Evolutionary conservation across 2,113 vertebrate species (phyloP).

Genomic region (Burhinus bistriatus): DNA sequence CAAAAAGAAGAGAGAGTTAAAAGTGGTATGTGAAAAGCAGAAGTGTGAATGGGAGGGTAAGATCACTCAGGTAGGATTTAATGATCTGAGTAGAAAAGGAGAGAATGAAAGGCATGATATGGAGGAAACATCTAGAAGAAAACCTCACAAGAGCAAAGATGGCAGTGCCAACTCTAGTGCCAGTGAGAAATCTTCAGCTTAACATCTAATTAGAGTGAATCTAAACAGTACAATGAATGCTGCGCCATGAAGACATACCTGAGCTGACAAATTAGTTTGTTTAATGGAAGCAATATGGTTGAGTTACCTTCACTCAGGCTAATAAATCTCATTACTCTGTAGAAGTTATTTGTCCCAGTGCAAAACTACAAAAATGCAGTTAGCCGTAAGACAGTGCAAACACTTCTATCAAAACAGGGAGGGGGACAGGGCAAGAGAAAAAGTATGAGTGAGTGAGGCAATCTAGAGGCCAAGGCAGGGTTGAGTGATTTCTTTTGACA

Average conservation of each 20-base stretch:
- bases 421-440: background rate
- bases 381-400: background rate
- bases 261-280: background rate
- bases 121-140: background rate
- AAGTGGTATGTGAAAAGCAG: background rate
- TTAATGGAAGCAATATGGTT: background rate
- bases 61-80: background rate
- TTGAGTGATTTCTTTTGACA: background rate
- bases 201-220: background rate
- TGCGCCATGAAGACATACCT: background rate
- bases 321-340: background rate
- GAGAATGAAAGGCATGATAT: background rate
- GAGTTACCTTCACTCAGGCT: background rate
- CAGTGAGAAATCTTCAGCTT: background rate
- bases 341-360: background rate
- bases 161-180: background rate
- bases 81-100: background rate
- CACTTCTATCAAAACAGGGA: background rate
- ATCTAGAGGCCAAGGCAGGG: background rate
- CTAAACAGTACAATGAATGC: background rate
- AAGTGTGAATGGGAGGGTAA: background rate
- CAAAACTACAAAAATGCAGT: background rate
- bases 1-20: background rate
- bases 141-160: background rate
- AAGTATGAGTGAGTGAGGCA: background rate